Conservation (phyloP, 2,888 invertebrate species). For the Autographa pulchrina region DNA sequence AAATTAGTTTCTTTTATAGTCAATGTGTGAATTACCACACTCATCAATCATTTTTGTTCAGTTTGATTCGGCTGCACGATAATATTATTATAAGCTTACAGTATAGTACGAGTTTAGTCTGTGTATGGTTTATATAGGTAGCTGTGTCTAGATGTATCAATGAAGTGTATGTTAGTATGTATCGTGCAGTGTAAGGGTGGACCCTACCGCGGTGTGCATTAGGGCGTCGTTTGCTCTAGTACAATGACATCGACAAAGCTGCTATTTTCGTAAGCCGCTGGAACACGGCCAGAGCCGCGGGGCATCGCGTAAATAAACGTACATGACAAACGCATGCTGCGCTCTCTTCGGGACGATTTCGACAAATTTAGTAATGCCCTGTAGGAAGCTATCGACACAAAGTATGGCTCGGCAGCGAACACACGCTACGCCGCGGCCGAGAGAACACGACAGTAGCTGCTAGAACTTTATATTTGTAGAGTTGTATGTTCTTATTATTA, state of each 20-base stretch:
- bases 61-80: neutral
- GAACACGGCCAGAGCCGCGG: conserved; percentile 82
- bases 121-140: conserved; percentile 1
- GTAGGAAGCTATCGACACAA: conserved; percentile 63
- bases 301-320: conserved; percentile 85
- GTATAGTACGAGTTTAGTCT: neutral
- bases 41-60: conserved; percentile 5
- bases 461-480: neutral
- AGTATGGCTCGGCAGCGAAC: conserved; percentile 47
- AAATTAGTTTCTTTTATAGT: conserved; percentile 7
- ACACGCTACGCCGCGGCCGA: conserved; percentile 6
- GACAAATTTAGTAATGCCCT: conserved; percentile 77
- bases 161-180: conserved; percentile 33
- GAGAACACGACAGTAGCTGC: conserved; percentile 5
- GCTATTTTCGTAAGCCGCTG: conserved; percentile 86
- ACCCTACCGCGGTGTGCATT: conserved; percentile 59
- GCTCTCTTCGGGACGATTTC: conserved; percentile 73
- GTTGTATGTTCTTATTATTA: neutral
- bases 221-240: conserved; percentile 80
- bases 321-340: conserved; percentile 77
- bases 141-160: conserved; percentile 48
- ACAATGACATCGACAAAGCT: conserved; percentile 86
- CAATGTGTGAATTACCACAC: neutral
- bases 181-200: conserved; percentile 52
- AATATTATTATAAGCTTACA: conserved; percentile 2